These are phyloP conservation scores for Callipepla squamata DNA, from an alignment of 2,113 vertebrate genomes.

Conservation along the genomic window DNA sequence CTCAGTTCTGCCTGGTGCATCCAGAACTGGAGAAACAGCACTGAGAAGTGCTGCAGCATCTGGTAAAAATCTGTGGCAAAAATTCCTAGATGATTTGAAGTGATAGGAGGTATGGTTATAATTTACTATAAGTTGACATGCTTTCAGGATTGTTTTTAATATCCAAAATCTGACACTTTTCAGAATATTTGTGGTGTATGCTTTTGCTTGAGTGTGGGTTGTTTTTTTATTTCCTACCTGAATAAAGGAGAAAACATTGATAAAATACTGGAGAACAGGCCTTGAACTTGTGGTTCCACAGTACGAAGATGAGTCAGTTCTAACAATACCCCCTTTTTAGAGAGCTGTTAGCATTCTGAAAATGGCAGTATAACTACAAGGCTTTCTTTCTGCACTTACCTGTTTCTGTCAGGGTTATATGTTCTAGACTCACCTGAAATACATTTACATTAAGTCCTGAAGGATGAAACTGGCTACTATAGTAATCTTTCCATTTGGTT, in stretches of 20 bases:
- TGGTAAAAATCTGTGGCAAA: slow-evolving; percentile 37
- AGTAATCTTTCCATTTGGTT: not conserved
- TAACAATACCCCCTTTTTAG: not conserved
- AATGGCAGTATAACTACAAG: not conserved
- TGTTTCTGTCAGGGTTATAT: not conserved
- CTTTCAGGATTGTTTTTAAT: slow-evolving; percentile 1
- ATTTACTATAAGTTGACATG: not conserved
- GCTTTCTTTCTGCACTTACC: not conserved
- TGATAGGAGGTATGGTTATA: not conserved
- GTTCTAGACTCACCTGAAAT: not conserved
- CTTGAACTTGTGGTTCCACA: not conserved
- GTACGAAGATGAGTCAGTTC: not conserved
- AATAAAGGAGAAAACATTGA: not conserved
- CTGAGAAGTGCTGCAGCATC: slow-evolving; percentile 22
- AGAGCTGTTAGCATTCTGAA: not conserved
- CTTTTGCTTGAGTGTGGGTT: not conserved
- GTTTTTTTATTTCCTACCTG: not conserved
- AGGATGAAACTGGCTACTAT: not conserved
- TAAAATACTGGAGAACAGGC: not conserved
- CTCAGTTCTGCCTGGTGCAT: not conserved
- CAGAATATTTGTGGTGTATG: not conserved
- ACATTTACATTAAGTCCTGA: not conserved
- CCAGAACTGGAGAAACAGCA: slow-evolving; percentile 2
- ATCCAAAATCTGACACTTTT: not conserved
- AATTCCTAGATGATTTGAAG: slow-evolving; percentile 25